These are phyloP conservation scores for Amblyornis subalaris DNA, from an alignment of 2,113 vertebrate genomes.

Conservation along the genomic window DNA sequence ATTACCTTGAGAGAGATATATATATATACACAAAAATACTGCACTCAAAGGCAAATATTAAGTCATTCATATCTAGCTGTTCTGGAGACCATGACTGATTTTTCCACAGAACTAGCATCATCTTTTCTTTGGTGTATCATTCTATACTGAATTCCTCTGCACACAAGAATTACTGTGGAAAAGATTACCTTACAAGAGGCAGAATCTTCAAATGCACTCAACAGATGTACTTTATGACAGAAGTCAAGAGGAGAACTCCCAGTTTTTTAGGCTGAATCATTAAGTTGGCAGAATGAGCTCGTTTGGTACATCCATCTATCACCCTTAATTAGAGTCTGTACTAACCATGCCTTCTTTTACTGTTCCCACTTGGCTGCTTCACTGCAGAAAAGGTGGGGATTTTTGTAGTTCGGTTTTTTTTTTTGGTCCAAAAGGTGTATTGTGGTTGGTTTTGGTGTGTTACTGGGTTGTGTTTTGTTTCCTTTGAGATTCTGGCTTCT, in stretches of 20 bases:
- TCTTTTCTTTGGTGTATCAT: background rate
- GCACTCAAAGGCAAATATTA: background rate
- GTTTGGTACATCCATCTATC: background rate
- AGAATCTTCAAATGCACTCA: background rate
- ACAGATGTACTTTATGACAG: background rate
- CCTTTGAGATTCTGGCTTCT: background rate
- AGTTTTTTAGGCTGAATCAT: background rate
- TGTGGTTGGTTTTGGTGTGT: background rate
- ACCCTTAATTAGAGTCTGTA: background rate
- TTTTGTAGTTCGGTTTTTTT: background rate
- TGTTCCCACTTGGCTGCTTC: background rate
- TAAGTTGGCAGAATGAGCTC: background rate
- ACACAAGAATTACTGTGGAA: no score
- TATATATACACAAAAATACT: background rate
- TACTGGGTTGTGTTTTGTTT: background rate
- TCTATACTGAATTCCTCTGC: background rate
- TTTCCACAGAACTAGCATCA: background rate
- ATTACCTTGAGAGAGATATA: background rate
- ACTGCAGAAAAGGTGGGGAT: background rate
- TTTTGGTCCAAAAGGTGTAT: background rate
- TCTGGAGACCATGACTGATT: background rate
- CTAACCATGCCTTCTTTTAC: background rate
- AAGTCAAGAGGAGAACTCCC: background rate
- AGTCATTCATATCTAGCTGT: background rate
- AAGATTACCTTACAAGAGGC: background rate